A percentile compares a stretch with the other conserved stretches of the same genome.
Evolutionary conservation across 2,888 invertebrate species (phyloP).

Genomic region (Hecatera dysodea): DNA sequence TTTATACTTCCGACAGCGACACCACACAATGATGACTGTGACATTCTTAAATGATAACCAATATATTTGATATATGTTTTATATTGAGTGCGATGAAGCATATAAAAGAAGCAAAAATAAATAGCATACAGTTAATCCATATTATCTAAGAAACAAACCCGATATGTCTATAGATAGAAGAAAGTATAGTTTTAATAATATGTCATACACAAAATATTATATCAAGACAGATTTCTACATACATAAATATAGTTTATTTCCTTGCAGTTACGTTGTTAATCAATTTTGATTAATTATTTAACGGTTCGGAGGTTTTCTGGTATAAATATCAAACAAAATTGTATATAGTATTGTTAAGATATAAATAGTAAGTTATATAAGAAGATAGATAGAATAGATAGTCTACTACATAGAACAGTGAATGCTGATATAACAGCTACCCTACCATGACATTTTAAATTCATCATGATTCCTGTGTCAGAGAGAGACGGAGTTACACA

Average conservation of each 20-base stretch:
- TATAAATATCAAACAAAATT: conserved; percentile 44
- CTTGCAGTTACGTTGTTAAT: conserved; percentile 14
- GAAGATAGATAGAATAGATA: conserved; percentile 37
- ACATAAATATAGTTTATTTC: conserved; percentile 40
- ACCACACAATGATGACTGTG: conserved; percentile 67
- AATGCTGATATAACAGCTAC: conserved; percentile 69
- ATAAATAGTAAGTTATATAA: conserved; percentile 19
- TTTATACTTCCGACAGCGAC: conserved; percentile 72
- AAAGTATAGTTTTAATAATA: conserved; percentile 63
- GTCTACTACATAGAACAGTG: conserved; percentile 69
- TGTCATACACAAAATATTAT: conserved; percentile 60
- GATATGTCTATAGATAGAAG: conserved; percentile 71
- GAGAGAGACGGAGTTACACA: too few relatives aligned
- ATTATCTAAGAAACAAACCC: conserved; percentile 74
- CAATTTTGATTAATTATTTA: conserved; percentile 29
- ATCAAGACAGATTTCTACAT: conserved; percentile 62
- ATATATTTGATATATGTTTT: conserved; percentile 62
- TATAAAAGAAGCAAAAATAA: conserved; percentile 80
- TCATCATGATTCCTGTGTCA: too few relatives aligned
- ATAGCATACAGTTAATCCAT: conserved; percentile 72
- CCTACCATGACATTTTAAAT: too few relatives aligned
- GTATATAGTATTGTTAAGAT: too few relatives aligned
- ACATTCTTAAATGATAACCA: conserved; percentile 63
- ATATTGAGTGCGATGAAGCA: conserved; percentile 80
- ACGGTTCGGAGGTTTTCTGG: conserved; percentile 7